Percentiles rank a stretch among this genome's conserved stretches.
Conservation (phyloP, 2,888 invertebrate species). For the Coelopa pilipes region DNA sequence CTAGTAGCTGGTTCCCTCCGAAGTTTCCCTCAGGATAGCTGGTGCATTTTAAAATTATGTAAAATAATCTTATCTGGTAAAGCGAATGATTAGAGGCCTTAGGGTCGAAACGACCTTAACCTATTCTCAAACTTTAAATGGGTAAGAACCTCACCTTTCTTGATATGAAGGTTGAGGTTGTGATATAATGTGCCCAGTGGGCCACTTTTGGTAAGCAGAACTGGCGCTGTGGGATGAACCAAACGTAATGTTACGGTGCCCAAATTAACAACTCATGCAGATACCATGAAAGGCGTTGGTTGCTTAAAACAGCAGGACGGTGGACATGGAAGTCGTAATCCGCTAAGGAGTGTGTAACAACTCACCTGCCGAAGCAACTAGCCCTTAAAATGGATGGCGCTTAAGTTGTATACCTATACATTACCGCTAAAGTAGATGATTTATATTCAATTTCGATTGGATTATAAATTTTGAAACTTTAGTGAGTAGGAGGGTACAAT, state of each 20-base stretch:
- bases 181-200: constrained; percentile 71
- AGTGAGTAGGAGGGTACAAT: constrained; percentile 72
- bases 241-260: constrained; percentile 69
- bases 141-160: constrained; percentile 76
- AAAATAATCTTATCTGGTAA: constrained; percentile 75
- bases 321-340: constrained; percentile 82
- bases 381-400: constrained; percentile 77
- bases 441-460: constrained; percentile 27
- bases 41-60: constrained; percentile 65
- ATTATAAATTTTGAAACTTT: constrained; percentile 65
- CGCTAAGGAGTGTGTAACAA: constrained; percentile 70
- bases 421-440: constrained; percentile 46
- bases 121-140: constrained; percentile 84
- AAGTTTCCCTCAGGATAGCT: constrained; percentile 82
- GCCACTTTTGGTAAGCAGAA: constrained; percentile 72
- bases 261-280: constrained; percentile 25
- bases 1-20: constrained; percentile 82
- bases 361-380: constrained; percentile 75
- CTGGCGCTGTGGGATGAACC: constrained; percentile 84
- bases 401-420: constrained; percentile 70
- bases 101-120: constrained; percentile 75
- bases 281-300: constrained; percentile 72
- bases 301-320: constrained; percentile 77
- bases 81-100: constrained; percentile 79
- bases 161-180: constrained; percentile 70